Percentiles rank a stretch among this genome's conserved stretches.
phyloP scores from a whole-genome alignment of 2,888 invertebrate species.

The Ischnus inquisitorius region DNA sequence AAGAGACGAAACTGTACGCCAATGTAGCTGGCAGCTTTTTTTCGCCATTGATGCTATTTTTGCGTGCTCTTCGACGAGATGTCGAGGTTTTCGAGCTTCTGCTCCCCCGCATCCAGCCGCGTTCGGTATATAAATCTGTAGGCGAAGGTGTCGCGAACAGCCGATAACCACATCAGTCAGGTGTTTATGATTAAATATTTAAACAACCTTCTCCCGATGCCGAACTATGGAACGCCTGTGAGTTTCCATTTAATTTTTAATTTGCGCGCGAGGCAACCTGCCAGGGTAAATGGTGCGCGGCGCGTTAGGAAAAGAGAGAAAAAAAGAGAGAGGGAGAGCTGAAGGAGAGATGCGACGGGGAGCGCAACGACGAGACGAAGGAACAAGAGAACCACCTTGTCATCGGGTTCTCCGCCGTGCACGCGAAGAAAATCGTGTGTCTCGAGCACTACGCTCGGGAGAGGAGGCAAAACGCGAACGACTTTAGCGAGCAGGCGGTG shows the following conservation, averaged over 20 bases:
- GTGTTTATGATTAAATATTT: slow-evolving; percentile 14
- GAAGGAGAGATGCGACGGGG: not conserved
- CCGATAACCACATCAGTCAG: slow-evolving; percentile 30
- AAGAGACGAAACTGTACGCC: not conserved
- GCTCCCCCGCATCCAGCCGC: not conserved
- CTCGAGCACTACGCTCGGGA: not conserved
- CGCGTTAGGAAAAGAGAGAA: too few relatives aligned
- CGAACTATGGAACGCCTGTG: slow-evolving; percentile 14
- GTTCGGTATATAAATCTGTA: slow-evolving; percentile 8
- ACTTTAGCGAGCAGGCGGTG: not conserved
- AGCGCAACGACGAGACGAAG: not conserved
- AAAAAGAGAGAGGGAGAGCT: not conserved
- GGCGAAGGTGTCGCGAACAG: slow-evolving; percentile 19
- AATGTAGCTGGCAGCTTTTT: not conserved
- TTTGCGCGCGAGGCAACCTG: not conserved
- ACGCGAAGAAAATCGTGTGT: slow-evolving; percentile 10
- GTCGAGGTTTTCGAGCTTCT: not conserved
- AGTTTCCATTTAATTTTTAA: slow-evolving; percentile 24
- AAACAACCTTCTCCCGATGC: slow-evolving; percentile 10
- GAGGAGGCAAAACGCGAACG: not conserved
- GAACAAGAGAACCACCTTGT: slow-evolving; percentile 2
- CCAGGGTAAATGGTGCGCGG: not conserved
- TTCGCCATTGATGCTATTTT: not conserved
- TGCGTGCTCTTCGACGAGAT: not conserved
- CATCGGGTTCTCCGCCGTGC: not conserved